Percentiles rank a stretch among this genome's conserved stretches.
phyloP scores from a whole-genome alignment of 2,113 vertebrate genomes.

The Pardalotus punctatus region DNA sequence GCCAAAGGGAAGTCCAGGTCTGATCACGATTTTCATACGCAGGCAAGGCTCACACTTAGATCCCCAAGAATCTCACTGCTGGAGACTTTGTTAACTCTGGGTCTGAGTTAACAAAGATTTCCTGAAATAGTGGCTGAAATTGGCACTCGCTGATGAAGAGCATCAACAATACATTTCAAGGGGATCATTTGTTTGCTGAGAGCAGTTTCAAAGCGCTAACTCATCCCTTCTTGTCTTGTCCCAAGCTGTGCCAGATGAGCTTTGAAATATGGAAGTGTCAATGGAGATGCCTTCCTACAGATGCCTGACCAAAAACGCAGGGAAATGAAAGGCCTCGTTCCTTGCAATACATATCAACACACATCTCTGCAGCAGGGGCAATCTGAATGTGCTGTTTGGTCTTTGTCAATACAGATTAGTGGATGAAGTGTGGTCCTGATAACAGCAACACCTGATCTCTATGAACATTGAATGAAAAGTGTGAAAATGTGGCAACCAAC shows the following conservation, averaged over 20 bases:
- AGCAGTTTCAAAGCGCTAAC: neutral
- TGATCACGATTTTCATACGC: neutral
- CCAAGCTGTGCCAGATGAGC: neutral
- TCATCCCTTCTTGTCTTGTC: neutral
- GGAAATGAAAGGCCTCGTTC: neutral
- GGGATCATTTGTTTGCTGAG: neutral
- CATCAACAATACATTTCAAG: neutral
- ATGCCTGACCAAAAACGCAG: neutral
- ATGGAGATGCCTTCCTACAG: neutral
- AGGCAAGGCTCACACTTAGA: neutral
- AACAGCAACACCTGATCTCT: neutral
- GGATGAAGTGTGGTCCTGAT: fast-evolving
- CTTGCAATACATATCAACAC: neutral
- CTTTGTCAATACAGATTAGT: neutral
- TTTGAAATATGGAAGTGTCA: neutral
- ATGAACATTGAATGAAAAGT: neutral
- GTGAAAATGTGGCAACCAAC: neutral
- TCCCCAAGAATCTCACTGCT: neutral
- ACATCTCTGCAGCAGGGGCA: neutral
- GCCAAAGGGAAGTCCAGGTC: neutral
- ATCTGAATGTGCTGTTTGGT: neutral
- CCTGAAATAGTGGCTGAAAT: neutral
- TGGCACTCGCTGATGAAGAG: neutral
- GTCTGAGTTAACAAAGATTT: neutral
- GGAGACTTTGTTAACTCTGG: neutral